These are phyloP conservation scores for Anguilla anguilla DNA, from an alignment of 2,797 vertebrate genomes.

Conservation along the genomic window DNA sequence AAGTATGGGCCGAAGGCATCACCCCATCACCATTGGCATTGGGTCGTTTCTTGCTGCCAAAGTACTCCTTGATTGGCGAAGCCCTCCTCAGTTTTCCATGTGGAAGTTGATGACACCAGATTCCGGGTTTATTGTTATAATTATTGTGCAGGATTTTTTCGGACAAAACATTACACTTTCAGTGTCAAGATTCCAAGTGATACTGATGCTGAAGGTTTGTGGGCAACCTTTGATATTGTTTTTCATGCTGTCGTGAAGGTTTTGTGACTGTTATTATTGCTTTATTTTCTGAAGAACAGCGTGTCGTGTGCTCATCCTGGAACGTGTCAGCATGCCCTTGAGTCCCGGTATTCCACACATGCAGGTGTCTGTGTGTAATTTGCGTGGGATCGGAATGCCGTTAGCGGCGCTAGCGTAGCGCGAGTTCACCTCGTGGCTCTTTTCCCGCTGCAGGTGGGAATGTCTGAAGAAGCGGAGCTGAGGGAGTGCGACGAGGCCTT, in stretches of 20 bases:
- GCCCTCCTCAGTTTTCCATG: not conserved
- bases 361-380: not conserved
- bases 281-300: not conserved
- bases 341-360: not conserved
- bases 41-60: no score
- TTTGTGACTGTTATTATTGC: not conserved
- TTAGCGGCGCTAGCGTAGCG: not conserved
- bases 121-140: no score
- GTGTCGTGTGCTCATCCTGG: not conserved
- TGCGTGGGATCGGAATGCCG: not conserved
- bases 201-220: not conserved
- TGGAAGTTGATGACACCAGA: not conserved
- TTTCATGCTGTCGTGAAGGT: not conserved
- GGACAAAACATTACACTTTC: not conserved
- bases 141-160: not conserved
- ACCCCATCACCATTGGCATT: no score
- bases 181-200: not conserved
- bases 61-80: no score
- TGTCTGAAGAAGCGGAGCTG: conserved; percentile 67
- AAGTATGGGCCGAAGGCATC: no score
- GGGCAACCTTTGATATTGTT: not conserved
- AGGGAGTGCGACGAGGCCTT: conserved; percentile 57
- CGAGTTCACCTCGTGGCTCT: not conserved
- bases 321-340: not conserved
- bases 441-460: conserved; percentile 52